A percentile compares a stretch with the other conserved stretches of the same genome.
Evolutionary conservation across 2,888 invertebrate species (phyloP).

Genomic region (Rhimphoctona megacephalus): DNA sequence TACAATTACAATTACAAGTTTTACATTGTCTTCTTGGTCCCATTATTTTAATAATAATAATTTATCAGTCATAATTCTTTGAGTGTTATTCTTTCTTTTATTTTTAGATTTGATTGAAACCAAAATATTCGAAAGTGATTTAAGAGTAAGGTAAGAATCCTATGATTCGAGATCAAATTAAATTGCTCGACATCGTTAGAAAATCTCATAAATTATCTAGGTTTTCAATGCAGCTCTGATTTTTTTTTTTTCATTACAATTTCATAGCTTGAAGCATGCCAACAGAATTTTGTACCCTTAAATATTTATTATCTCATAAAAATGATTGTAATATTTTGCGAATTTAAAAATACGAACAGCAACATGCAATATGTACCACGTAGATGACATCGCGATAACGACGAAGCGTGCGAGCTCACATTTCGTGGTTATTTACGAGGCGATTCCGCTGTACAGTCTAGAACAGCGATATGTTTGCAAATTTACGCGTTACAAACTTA

Average conservation of each 20-base stretch:
- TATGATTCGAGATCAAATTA: no score
- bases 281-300: neutral
- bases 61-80: no score
- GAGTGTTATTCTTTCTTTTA: no score
- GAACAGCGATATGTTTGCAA: conserved; percentile 24
- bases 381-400: conserved; percentile 38
- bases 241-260: neutral
- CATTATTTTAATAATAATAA: no score
- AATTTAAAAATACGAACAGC: conserved; percentile 5
- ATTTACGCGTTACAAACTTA: conserved; percentile 46
- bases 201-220: no score
- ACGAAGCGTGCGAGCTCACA: conserved; percentile 29
- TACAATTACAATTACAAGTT: no score
- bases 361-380: conserved; percentile 22
- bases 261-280: neutral
- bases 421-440: conserved; percentile 52
- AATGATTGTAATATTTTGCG: neutral
- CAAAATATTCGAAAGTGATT: no score
- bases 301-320: neutral
- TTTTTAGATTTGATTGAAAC: no score
- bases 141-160: no score
- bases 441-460: conserved; percentile 3
- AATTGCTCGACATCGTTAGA: no score
- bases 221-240: no score
- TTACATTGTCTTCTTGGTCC: no score